Conservation (phyloP, 1,140 invertebrate species). For the Caenorhabditis briggsae region DNA sequence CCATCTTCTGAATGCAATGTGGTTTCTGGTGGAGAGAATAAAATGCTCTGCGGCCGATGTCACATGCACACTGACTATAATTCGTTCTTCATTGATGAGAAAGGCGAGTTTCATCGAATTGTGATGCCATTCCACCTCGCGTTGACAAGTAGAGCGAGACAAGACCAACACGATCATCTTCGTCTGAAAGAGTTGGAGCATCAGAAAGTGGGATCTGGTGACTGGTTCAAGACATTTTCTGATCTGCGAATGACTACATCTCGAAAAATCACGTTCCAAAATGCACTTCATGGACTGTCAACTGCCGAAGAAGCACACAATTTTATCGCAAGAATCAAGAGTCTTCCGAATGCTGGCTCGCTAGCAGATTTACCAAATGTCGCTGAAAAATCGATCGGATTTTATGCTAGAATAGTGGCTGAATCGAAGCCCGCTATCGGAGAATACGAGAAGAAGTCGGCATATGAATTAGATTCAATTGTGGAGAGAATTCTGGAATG, state of each 20-base stretch:
- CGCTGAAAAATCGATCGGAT: slow-evolving; percentile 4
- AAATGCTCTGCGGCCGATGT: slow-evolving; percentile 35
- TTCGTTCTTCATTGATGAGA: slow-evolving; percentile 32
- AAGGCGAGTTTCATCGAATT: background rate
- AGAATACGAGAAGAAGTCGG: background rate
- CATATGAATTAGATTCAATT: slow-evolving; percentile 28
- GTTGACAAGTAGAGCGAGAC: slow-evolving; percentile 31
- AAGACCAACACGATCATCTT: slow-evolving; percentile 37
- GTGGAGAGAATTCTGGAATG: slow-evolving; percentile 19
- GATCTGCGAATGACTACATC: slow-evolving; percentile 16
- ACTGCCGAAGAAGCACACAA: slow-evolving; percentile 7
- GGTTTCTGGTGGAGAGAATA: slow-evolving; percentile 32
- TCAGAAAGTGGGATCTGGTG: background rate
- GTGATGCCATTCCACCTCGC: slow-evolving; percentile 12
- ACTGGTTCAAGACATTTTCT: slow-evolving; percentile 36
- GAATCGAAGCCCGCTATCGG: background rate
- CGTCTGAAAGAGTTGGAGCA: slow-evolving; percentile 2
- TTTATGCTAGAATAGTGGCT: slow-evolving; percentile 14
- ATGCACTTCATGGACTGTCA: background rate
- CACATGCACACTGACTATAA: background rate
- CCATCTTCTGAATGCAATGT: slow-evolving; percentile 43
- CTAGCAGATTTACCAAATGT: slow-evolving; percentile 20
- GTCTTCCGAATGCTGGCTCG: background rate
- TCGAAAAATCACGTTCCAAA: slow-evolving; percentile 15
- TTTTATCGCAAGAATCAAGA: slow-evolving; percentile 14